Base-by-base conservation (phyloP, 2,888 invertebrate species). In the Leptinotarsa rubiginosa region DNA sequence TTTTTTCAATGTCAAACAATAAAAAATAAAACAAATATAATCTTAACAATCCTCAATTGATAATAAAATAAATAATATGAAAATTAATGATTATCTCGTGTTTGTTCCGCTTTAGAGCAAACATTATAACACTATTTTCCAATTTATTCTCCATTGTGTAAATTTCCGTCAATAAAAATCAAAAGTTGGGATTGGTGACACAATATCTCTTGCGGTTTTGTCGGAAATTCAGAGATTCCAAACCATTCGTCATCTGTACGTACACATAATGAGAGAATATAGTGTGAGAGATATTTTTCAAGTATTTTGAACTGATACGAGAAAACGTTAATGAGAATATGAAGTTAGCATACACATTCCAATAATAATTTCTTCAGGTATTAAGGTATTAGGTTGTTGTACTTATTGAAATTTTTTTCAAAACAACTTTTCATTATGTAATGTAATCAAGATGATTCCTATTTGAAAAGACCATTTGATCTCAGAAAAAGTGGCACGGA, bases 111-210 rank as follows among this genome's bases (percentile, higher is more conserved):
- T 79, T 75, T 73, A 77, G 76, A 77, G 77, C 78, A 78, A 77
- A 81, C 80, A 80, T 81, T 79, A 78, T 80, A 78, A 81, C 80
- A 81, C 72, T 79, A 80, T 80, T 81, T 80, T 80, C 76, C 80
- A 80, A 80, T 82, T 81, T 81, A 80, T 77, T 77, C 75, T 77
- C 76, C 78, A 78, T 80, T 81, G 79, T 78, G 81, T 79, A 82
- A 81, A 82, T 80, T 81, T 82, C 81, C 82, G 54, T 69, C 47
- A 56, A 69, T 69, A 69, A 56, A 62, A 69, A 52, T 20, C 47
- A 69, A 69, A 69, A 69, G 47, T 56, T 69, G 47, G 69, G 69
- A 69, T 62, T 62, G 62, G 69, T 69, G 69, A 69, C 56, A 69
- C 69, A 69, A 69, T 69, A 69, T 56, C 15, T 31, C 41, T 56